phyloP scores from a whole-genome alignment of 2,797 vertebrate genomes.

The Hippoglossus hippoglossus region DNA sequence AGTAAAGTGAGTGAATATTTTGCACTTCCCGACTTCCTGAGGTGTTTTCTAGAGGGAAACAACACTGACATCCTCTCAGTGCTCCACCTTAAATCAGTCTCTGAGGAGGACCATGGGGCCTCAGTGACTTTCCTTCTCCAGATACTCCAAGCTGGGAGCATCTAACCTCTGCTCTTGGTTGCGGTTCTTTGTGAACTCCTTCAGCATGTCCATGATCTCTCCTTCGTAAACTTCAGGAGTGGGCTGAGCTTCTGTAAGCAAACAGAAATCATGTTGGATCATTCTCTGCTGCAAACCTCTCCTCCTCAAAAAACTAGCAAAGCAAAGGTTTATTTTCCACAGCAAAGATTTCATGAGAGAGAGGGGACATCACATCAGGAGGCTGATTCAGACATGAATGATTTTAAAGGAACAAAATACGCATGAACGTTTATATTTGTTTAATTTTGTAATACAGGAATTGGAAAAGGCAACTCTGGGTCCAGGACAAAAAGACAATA shows the following conservation, averaged over 20 bases:
- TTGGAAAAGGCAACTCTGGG: neutral
- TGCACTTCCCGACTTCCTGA: neutral
- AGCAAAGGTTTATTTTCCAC: neutral
- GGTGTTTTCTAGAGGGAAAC: slow-evolving; percentile 7
- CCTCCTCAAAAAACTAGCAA: neutral
- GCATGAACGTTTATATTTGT: neutral
- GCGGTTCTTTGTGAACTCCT: slow-evolving; percentile 93
- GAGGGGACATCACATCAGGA: slow-evolving; percentile 48
- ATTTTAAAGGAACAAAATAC: neutral
- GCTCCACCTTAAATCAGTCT: slow-evolving; percentile 34
- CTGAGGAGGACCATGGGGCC: slow-evolving; percentile 2
- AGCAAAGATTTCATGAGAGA: neutral
- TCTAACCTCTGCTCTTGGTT: slow-evolving; percentile 92
- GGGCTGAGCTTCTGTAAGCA: slow-evolving; percentile 86
- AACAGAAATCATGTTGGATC: slow-evolving; percentile 9
- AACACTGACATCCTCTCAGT: slow-evolving; percentile 8
- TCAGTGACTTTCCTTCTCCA: slow-evolving; percentile 78
- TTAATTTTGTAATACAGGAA: neutral
- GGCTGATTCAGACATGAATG: neutral
- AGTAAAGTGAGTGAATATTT: neutral
- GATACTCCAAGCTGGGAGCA: slow-evolving; percentile 93
- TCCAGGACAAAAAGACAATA: neutral
- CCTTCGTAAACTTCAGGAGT: slow-evolving; percentile 89
- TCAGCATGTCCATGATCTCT: slow-evolving; percentile 92
- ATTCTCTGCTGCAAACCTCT: neutral